Evolutionary conservation across 2,113 vertebrate species (phyloP), one percentile per base, ranked within the genome.

Genomic region (Marmota flaviventris): DNA sequence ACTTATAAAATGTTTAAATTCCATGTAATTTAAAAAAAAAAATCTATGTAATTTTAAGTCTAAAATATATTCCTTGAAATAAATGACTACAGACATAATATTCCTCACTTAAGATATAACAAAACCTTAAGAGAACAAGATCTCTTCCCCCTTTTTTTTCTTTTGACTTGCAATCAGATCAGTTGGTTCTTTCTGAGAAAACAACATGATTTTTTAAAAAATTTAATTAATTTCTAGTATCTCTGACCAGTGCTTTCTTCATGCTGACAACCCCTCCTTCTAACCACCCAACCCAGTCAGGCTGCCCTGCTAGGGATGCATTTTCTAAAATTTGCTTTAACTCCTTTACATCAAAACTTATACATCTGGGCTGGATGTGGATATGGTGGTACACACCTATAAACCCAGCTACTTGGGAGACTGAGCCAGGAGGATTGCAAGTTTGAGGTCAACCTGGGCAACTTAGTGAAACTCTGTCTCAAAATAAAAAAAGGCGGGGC

Each of bases 61-160:
- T 78, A 94, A 95, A 95, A 75, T 58, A 93, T 78, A 75, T 78
- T 63, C 10, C n/a, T 27, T 67, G 45, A 84, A 70, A 73, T 75
- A 83, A 72, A 85, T 69, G 22, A 85, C 58, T 65, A 83, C 11
- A 76, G 69, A 37, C 53, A 56, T 10, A 61, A 8, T 89, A 25
- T 73, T 82, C 63, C 32, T 69, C 42, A 78, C 29, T 45, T 61
- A 27, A 92, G 69, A 81, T 45, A 61, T 91, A 89, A 83, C n/a
- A 86, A 96, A 82, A 67, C 37, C 69, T 81, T 81, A 88, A 81
- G 48, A 85, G 37, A 75, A 83, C 1, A 72, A 76, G 39, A 37
- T 5, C 10, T 14, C n/a, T 85, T 73, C 70, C 51, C 69, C 37
- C 58, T 27, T 53, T 70, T 56, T 24, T 85, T 48, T n/a, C 45